phyloP scores from a whole-genome alignment of 2,888 invertebrate species.

The Gnatocerus cornutus region DNA sequence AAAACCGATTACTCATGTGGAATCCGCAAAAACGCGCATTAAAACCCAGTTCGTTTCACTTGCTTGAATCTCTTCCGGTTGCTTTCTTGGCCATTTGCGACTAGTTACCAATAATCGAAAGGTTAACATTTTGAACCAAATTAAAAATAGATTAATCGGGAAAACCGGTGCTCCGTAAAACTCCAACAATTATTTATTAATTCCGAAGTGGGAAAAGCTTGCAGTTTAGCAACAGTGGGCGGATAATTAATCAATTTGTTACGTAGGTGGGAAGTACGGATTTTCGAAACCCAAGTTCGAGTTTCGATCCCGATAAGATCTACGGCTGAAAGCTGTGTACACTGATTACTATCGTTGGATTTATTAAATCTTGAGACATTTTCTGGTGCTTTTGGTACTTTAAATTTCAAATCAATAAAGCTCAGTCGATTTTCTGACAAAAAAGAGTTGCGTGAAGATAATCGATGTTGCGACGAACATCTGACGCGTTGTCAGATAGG shows the following conservation, averaged over 20 bases:
- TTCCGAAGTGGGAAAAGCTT: conserved; percentile 1
- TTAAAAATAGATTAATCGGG: background rate
- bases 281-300: background rate
- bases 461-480: background rate
- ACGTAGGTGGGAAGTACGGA: background rate
- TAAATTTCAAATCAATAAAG: conserved; percentile 13
- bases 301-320: background rate
- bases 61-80: conserved; percentile 14
- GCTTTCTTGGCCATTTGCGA: background rate
- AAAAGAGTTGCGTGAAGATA: background rate
- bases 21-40: conserved; percentile 8
- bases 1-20: conserved; percentile 14
- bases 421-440: conserved; percentile 5
- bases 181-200: conserved; percentile 4
- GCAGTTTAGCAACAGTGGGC: background rate
- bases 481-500: background rate
- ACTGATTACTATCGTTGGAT: background rate
- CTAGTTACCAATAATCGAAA: background rate
- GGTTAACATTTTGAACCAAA: background rate
- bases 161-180: background rate
- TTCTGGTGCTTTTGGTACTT: background rate
- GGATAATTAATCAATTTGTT: background rate
- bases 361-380: background rate
- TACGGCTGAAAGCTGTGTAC: background rate
- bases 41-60: conserved; percentile 20